phyloP scores from a whole-genome alignment of 2,888 invertebrate genomes.

The Melangyna quadrimaculata region DNA sequence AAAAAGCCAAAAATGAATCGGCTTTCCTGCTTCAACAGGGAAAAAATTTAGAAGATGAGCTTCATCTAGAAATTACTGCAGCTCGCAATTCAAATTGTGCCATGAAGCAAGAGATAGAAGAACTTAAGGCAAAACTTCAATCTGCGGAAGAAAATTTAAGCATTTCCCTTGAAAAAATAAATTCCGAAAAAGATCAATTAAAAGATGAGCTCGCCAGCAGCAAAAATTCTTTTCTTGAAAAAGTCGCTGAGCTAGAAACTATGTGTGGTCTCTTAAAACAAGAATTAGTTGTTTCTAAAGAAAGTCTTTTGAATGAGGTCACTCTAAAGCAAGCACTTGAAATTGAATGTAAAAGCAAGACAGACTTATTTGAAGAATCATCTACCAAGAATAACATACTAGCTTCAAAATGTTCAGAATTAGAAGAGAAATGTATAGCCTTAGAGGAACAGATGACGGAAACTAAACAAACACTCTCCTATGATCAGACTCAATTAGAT shows the following conservation, averaged over 20 bases:
- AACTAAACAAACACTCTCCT: background rate
- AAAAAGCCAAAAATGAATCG: constrained; percentile 19
- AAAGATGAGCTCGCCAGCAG: constrained; percentile 18
- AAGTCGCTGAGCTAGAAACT: background rate
- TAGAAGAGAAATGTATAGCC: background rate
- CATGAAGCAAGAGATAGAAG: constrained; percentile 33
- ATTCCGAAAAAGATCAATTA: constrained; percentile 15
- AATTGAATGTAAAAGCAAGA: background rate
- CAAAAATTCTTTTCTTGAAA: background rate
- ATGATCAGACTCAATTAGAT: background rate
- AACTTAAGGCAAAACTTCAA: constrained; percentile 38
- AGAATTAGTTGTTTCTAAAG: background rate
- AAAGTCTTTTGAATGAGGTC: background rate
- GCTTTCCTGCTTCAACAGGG: constrained; percentile 11
- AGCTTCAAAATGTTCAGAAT: constrained; percentile 15
- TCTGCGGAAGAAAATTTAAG: constrained; percentile 18
- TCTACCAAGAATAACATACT: constrained; percentile 1
- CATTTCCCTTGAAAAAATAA: background rate
- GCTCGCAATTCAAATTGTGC: constrained; percentile 23
- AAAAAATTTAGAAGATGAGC: constrained; percentile 38
- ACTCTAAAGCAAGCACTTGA: background rate
- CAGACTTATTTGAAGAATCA: background rate
- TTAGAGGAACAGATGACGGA: background rate
- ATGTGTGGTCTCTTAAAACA: background rate
- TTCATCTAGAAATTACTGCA: constrained; percentile 17